These are phyloP conservation scores for Aleadryas rufinucha DNA, from an alignment of 2,113 vertebrate genomes.

Conservation along the genomic window DNA sequence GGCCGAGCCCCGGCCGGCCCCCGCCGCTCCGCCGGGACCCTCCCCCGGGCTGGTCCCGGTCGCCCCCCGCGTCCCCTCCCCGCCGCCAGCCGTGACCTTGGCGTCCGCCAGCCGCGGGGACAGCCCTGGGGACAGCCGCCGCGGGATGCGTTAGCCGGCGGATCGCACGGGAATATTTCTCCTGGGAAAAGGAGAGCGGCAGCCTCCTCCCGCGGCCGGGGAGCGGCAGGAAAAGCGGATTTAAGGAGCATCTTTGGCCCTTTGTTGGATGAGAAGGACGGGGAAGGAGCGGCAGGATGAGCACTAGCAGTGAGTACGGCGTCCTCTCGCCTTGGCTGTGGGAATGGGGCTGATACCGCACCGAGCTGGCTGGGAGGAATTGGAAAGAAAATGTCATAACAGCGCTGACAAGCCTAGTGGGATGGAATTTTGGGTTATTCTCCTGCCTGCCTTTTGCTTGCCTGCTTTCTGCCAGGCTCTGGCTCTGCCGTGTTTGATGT, in stretches of 20 bases:
- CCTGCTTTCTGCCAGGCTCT: neutral
- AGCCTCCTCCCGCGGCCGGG: neutral
- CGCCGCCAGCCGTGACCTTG: slow-evolving; percentile 28
- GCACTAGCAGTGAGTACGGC: slow-evolving; percentile 77
- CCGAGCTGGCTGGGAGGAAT: slow-evolving; percentile 9
- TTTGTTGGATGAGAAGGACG: slow-evolving; percentile 69
- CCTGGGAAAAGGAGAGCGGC: neutral
- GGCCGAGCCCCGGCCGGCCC: neutral
- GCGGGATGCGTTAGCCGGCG: neutral
- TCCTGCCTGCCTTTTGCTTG: neutral
- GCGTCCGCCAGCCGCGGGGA: neutral
- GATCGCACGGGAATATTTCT: neutral
- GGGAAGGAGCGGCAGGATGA: slow-evolving; percentile 71
- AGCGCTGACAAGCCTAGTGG: neutral
- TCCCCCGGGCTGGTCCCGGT: neutral
- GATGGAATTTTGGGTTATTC: neutral
- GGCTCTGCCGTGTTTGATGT: neutral
- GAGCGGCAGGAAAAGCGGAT: slow-evolving; percentile 8
- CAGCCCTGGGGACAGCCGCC: neutral
- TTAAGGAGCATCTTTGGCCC: slow-evolving; percentile 44
- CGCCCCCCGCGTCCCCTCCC: neutral
- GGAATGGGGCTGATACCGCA: slow-evolving; percentile 10
- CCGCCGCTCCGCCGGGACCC: neutral
- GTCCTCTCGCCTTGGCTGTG: slow-evolving; percentile 42
- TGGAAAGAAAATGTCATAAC: slow-evolving; percentile 30